These are phyloP conservation scores for Hippolais icterina DNA, from an alignment of 2,113 vertebrate genomes.

Conservation along the genomic window DNA sequence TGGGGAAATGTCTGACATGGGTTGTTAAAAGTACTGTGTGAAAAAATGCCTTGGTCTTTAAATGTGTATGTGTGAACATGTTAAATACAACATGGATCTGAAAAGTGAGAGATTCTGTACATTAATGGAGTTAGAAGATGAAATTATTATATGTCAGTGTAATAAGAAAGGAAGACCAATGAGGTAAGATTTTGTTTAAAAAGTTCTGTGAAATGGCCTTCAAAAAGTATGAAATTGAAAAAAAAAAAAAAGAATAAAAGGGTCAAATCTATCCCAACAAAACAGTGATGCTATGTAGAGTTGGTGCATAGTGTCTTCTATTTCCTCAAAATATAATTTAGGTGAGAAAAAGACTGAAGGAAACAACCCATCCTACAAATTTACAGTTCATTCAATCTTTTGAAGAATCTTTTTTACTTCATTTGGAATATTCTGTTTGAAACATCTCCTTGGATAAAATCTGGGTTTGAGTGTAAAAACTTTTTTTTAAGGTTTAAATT, in stretches of 20 bases:
- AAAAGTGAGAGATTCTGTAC: neutral
- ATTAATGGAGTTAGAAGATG: neutral
- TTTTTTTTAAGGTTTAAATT: neutral
- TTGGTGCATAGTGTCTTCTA: neutral
- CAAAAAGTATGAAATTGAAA: neutral
- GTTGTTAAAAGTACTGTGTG: neutral
- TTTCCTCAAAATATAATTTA: neutral
- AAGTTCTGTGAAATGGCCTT: neutral
- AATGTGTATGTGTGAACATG: neutral
- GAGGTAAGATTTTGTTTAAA: neutral
- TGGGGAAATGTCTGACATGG: neutral
- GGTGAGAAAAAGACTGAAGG: neutral
- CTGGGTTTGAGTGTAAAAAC: neutral
- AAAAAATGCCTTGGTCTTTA: neutral
- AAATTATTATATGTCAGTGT: neutral
- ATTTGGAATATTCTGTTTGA: neutral
- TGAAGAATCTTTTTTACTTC: neutral
- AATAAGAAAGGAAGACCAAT: neutral
- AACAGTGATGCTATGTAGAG: neutral
- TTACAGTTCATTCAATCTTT: neutral
- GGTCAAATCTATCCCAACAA: neutral
- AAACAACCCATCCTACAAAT: neutral
- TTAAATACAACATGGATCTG: neutral
- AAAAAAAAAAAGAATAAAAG: fast-evolving
- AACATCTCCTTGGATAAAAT: neutral